Evolutionary conservation across 2,797 vertebrate genomes (phyloP), one percentile per base, ranked within the genome.

Genomic region (Pangasius sanitwongsei): DNA sequence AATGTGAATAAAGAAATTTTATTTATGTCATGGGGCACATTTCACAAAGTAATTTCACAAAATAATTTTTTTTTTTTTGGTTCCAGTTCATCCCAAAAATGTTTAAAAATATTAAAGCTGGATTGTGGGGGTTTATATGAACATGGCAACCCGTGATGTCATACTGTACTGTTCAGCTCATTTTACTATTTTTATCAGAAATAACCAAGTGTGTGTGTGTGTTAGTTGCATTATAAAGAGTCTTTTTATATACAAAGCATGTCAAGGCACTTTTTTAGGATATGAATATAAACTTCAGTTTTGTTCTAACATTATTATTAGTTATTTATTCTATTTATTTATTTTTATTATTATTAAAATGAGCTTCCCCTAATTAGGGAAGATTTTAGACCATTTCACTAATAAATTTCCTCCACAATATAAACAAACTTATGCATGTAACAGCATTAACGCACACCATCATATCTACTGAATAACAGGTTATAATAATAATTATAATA

Each of bases 1-100:
- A 61, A 75, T 83, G 34, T 88, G 20, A 92, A 91, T 91, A 91
- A 91, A 92, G 88, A 69, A 82, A 28, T 70, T 53, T 53, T 34
- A 65, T 91, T 50, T 88, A 18, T 70, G 20, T 48, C 23, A 87
- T 65, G 25, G 61, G 67, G 18, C 75, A 69, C 63, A 80, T 89
- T 89, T 80, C 44, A 80, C 37, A 75, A 53, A 53, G 1, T 63
- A 18, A 53, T 18, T 50, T 25, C 23, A 48, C 67, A 6, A 70
- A 85, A 25, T 69, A 53, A 12, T 34, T 1, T 34, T 53, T 7
- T 37, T 61, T 0, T 53, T 74, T 55, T 53, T n/a, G n/a, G 8
- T 53, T 53, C 18, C 28, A 44, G 37, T 37, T 37, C 37, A 37
- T 37, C 37, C 37, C 37, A 37, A 37, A 44, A 44, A 6, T 44